Evolutionary conservation across 2,888 invertebrate species (phyloP), one percentile per base, ranked within the genome.

Genomic region (Kuschelorhynchus macadamiae): DNA sequence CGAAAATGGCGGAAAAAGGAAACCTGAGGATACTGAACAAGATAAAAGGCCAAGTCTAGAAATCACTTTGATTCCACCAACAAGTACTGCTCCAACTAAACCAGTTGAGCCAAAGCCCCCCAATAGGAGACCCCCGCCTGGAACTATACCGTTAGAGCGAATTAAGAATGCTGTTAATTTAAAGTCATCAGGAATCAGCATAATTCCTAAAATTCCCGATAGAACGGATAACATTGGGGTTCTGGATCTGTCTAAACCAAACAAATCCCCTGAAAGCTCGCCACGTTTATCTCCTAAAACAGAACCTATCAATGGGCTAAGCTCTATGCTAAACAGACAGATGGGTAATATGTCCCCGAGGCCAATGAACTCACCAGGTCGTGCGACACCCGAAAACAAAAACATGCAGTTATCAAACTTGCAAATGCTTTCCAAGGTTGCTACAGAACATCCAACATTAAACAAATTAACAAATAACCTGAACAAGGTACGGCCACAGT

Each of bases 91-190:
- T 1, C 18, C 42, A 4, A 53, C 70, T 11, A 70, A 72, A 62
- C 36, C 67, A 14, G 44, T 62, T 11, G 68, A 67, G 46, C 7
- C 65, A 33, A 70, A 65, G 21, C 57, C 42, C 55, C n/a, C 74
- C 62, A 76, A 78, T 4, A 85, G 85, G 75, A 77, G 86, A 59
- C 85, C 87, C 1, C 85, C 86, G 64, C 87, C 87, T 17, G 85
- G 87, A 5, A 87, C 87, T 1, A 85, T 87, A 36, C 86, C 87
- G 0, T 72, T 87, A 72, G 85, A 85, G 30, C 82, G 85, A 70
- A 85, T 85, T 11, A 86, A 86, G 75, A 85, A 85, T 72, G 79
- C 83, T 9, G 78, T 78, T 5, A 80, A 77, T 62, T 36, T 78
- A 30, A 78, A 80, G 62, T 76, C 81, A 0, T 76, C 81, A 0